Evolutionary conservation across 2,888 invertebrate genomes (phyloP).

Genomic region (Habrosyne pyritoides): DNA sequence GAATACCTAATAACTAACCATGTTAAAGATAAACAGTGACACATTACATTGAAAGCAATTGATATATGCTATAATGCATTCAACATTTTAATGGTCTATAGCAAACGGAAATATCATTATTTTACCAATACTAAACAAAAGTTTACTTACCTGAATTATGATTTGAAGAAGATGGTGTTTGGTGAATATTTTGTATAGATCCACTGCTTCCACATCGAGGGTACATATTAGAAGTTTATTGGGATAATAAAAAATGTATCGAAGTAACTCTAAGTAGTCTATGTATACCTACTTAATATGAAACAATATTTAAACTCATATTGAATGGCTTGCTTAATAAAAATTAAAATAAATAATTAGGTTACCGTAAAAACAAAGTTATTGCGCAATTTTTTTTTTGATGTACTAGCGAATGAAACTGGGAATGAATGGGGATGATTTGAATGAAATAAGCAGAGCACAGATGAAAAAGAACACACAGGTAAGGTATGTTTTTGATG

Average conservation of each 20-base stretch:
- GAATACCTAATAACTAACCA: no score
- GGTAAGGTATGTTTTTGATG: no score
- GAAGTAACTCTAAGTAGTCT: neutral
- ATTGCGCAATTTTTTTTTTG: neutral
- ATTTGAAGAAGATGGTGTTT: slow-evolving; percentile 91
- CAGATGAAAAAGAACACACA: no score
- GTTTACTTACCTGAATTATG: slow-evolving; percentile 87
- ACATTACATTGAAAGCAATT: no score
- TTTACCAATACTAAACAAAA: neutral
- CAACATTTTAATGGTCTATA: no score
- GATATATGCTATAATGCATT: no score
- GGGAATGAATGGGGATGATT: no score
- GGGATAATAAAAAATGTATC: neutral
- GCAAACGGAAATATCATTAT: neutral
- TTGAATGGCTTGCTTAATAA: neutral
- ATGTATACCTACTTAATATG: neutral
- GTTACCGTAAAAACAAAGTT: no score
- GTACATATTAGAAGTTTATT: slow-evolving; percentile 74
- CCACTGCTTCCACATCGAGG: slow-evolving; percentile 90
- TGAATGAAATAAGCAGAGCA: no score
- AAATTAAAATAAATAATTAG: neutral
- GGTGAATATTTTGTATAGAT: slow-evolving; percentile 88
- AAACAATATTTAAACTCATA: neutral
- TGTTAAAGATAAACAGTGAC: no score
- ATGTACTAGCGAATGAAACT: no score